These are phyloP conservation scores for Drosophila yooni DNA, from an alignment of 2,888 invertebrate genomes.

Conservation along the genomic window DNA sequence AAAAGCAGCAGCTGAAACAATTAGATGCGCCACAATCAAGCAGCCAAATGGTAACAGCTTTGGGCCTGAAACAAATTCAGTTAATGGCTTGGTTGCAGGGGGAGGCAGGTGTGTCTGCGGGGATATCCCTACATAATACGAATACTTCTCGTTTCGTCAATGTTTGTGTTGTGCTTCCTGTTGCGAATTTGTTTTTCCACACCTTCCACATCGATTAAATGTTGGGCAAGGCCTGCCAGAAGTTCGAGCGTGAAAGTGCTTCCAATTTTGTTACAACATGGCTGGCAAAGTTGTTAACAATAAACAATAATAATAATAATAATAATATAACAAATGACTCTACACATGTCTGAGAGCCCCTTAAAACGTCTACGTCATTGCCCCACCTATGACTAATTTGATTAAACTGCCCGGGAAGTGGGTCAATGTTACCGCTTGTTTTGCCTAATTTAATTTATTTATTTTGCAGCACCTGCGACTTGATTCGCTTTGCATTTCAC, in stretches of 20 bases:
- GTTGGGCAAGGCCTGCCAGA: slow-evolving; percentile 67
- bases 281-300: slow-evolving; percentile 30
- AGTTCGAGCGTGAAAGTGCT: slow-evolving; percentile 67
- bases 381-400: slow-evolving; percentile 54
- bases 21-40: slow-evolving; percentile 77
- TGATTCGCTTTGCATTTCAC: slow-evolving; percentile 9
- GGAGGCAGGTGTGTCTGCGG: background rate
- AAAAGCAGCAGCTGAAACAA: slow-evolving; percentile 65
- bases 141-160: slow-evolving; percentile 48
- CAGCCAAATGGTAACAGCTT: slow-evolving; percentile 22
- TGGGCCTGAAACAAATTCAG: slow-evolving; percentile 34
- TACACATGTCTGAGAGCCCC: slow-evolving; percentile 2
- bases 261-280: slow-evolving; percentile 41
- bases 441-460: slow-evolving; percentile 42
- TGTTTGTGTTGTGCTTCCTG: slow-evolving; percentile 60
- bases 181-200: slow-evolving; percentile 71
- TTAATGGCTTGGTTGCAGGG: slow-evolving; percentile 36
- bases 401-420: slow-evolving; percentile 50
- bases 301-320: slow-evolving; percentile 18
- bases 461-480: slow-evolving; percentile 1
- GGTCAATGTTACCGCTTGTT: slow-evolving; percentile 61
- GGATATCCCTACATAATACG: slow-evolving; percentile 16
- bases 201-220: slow-evolving; percentile 61
- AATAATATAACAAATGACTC: background rate
- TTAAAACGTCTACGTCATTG: slow-evolving; percentile 43